Evolutionary conservation across 2,797 vertebrate genomes (phyloP).

Genomic region (Girardinus metallicus): DNA sequence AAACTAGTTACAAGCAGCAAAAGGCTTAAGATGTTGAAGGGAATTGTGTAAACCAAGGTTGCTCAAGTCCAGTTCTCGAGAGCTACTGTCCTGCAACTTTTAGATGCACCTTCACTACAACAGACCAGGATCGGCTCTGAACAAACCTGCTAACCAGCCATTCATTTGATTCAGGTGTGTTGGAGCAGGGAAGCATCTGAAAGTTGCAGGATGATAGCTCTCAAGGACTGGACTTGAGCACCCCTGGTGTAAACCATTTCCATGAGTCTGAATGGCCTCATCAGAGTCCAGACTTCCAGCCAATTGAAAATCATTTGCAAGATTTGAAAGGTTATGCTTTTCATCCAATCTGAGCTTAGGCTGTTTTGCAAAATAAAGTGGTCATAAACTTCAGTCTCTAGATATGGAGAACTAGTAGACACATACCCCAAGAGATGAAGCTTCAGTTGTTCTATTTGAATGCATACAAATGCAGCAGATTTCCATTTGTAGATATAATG

Average conservation of each 20-base stretch:
- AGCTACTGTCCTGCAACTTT: too few species aligned
- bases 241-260: background rate
- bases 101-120: too few species aligned
- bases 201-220: too few species aligned
- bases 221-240: too few species aligned
- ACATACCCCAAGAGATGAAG: background rate
- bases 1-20: too few species aligned
- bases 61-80: too few species aligned
- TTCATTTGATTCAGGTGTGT: too few species aligned
- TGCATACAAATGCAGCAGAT: background rate
- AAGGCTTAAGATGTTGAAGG: background rate
- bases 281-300: background rate
- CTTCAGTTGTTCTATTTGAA: background rate
- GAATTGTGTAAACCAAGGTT: background rate
- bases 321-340: background rate
- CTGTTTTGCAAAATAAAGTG: background rate
- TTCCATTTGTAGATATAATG: background rate
- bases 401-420: background rate
- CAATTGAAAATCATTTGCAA: too few species aligned
- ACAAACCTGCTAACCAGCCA: too few species aligned
- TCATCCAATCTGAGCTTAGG: background rate
- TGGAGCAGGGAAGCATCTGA: too few species aligned
- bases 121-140: too few species aligned
- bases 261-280: background rate
- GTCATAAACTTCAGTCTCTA: background rate